phyloP scores from a whole-genome alignment of 2,888 invertebrate genomes.

The Thera britannica region DNA sequence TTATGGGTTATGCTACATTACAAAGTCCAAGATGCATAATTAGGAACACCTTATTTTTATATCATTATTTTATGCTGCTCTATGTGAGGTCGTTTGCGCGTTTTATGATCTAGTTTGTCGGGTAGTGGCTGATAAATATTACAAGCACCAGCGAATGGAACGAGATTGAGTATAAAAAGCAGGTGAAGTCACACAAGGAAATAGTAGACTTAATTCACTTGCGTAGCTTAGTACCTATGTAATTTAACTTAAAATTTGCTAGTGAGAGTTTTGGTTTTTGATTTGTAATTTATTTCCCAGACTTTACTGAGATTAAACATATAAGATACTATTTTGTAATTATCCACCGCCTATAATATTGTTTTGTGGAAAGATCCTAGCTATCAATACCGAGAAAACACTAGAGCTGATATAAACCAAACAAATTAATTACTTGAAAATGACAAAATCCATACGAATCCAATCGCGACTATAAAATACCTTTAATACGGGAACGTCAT shows the following conservation, averaged over 20 bases:
- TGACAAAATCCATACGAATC: no score
- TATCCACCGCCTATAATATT: no score
- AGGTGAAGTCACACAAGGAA: no score
- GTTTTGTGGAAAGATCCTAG: no score
- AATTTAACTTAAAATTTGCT: no score
- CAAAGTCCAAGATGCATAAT: conserved; percentile 20
- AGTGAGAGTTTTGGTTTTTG: no score
- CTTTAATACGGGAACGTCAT: conserved; percentile 4
- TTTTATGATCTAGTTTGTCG: conserved; percentile 6
- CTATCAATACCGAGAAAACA: neutral
- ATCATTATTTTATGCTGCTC: conserved; percentile 15
- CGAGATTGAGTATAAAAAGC: neutral
- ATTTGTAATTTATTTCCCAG: no score
- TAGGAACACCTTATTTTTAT: conserved; percentile 28
- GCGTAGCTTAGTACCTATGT: no score
- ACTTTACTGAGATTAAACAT: no score
- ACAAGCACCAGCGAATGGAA: neutral
- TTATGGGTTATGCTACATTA: conserved; percentile 19
- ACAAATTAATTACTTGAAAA: neutral
- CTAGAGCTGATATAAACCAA: neutral
- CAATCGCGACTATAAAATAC: no score
- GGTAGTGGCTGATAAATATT: neutral
- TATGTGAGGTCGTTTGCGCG: conserved; percentile 13
- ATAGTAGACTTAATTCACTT: neutral
- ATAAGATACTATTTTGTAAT: no score